These are phyloP conservation scores for Cyclopterus lumpus DNA, from an alignment of 2,797 vertebrate species.

Conservation along the genomic window DNA sequence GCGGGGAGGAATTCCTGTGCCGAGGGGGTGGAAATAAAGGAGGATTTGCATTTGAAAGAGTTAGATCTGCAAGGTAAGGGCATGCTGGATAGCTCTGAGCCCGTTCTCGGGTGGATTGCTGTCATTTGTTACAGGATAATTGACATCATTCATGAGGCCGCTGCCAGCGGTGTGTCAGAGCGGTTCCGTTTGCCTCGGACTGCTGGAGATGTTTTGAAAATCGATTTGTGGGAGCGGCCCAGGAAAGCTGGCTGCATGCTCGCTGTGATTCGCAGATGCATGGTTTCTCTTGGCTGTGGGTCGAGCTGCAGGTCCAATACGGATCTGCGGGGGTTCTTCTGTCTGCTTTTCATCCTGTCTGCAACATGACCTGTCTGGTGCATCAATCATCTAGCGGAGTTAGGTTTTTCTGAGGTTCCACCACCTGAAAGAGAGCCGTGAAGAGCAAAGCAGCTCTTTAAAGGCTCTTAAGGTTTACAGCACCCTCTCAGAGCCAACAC, in stretches of 20 bases:
- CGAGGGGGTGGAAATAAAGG: slow-evolving; percentile 47
- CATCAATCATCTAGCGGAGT: slow-evolving; percentile 17
- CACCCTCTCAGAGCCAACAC: background rate
- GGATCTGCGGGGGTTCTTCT: background rate
- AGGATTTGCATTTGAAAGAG: slow-evolving; percentile 72
- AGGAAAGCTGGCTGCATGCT: slow-evolving; percentile 10
- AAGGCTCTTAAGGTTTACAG: slow-evolving; percentile 1
- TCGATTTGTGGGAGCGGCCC: slow-evolving; percentile 30
- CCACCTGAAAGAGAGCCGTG: slow-evolving; percentile 7
- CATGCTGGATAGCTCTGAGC: slow-evolving; percentile 50
- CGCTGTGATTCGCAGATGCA: slow-evolving; percentile 9
- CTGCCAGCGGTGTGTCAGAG: slow-evolving; percentile 43
- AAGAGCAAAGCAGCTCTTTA: slow-evolving; percentile 9
- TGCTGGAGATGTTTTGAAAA: slow-evolving; percentile 54
- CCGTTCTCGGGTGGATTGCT: slow-evolving; percentile 59
- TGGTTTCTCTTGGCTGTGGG: background rate
- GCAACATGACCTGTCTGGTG: slow-evolving; percentile 21
- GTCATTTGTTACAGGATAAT: slow-evolving; percentile 70
- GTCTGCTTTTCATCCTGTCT: slow-evolving; percentile 19
- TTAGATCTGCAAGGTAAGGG: slow-evolving; percentile 62
- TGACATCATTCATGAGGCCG: slow-evolving; percentile 60
- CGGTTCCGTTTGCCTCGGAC: slow-evolving; percentile 50
- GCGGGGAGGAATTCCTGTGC: slow-evolving; percentile 42
- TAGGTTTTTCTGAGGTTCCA: slow-evolving; percentile 7
- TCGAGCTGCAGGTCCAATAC: slow-evolving; percentile 26